Evolutionary conservation across 2,113 vertebrate genomes (phyloP), one percentile per base, ranked within the genome.

Genomic region (Bos indicus): DNA sequence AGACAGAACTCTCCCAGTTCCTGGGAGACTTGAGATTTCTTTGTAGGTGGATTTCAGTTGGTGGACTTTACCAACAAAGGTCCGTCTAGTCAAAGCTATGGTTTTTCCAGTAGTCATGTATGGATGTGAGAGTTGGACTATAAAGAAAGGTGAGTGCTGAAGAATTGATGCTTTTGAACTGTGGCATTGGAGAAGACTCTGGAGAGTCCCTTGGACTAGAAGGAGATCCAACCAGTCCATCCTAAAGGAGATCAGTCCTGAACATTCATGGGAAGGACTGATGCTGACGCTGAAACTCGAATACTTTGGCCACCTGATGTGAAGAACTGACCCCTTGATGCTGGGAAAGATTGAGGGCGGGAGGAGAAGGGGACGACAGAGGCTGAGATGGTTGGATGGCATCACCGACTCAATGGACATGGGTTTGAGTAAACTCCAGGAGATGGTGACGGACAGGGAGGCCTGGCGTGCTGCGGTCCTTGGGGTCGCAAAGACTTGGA

Each of bases 101-200:
- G n/a, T 74, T 74, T 74, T 40, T 74, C 67, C 19, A 40, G 10
- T 12, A 1, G 67, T 40, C 19, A 25, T 74, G 2, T 23, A 74
- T 74, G 67, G 19, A 23, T 40, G 67, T 74, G 67, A 74, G 36
- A 40, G 21, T 74, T 40, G 36, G 10, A 25, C 67, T n/a, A 10
- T 67, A 67, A 67, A 19, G 16, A 67, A n/a, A 67, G 16, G 7
- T 74, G 10, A 40, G n/a, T 0, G 0, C 67, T 0, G 1, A 71
- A 71, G 67, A 71, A 40, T 6, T 40, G 67, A 40, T 40, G 21
- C 67, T 71, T 71, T 74, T 74, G n/a, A 74, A 74, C 1, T 71
- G n/a, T 40, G 67, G 67, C 40, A 21, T 6, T 74, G 67, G 36
- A 74, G 36, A 74, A 71, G n/a, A 71, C 67, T 71, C n/a, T 23